Conservation (phyloP, 1,140 invertebrate species). For the Chionoecetes opilio region DNA sequence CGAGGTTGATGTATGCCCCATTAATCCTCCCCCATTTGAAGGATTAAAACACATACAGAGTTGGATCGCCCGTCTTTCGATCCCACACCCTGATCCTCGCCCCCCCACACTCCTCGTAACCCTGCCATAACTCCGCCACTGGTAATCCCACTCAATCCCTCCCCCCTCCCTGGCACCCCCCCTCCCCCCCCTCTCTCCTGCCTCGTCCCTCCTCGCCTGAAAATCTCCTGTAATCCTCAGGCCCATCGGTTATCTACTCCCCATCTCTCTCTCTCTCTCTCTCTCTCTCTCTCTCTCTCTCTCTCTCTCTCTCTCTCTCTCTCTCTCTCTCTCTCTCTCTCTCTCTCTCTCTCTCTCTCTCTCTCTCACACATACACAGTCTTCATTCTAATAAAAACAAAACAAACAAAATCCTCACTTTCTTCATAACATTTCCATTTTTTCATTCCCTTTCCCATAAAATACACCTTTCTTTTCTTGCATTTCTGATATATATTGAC, state of each 20-base stretch:
- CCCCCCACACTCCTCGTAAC: neutral
- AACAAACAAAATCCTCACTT: conserved; percentile 10
- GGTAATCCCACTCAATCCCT: neutral
- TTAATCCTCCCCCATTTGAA: neutral
- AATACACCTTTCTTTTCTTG: neutral
- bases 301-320: conserved; percentile 2
- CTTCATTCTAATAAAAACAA: neutral
- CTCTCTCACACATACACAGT: neutral
- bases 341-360: too few relatives aligned
- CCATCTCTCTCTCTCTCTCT: conserved; percentile 35
- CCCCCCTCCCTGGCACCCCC: neutral
- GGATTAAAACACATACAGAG: neutral
- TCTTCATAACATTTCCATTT: neutral
- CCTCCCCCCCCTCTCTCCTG: neutral
- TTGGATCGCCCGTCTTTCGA: neutral
- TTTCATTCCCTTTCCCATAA: too few relatives aligned
- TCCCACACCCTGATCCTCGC: conserved; percentile 35
- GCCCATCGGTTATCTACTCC: conserved; percentile 24
- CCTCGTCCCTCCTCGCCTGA: conserved; percentile 32
- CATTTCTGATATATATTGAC: neutral
- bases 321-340: neutral
- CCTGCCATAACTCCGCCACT: neutral
- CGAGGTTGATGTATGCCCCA: neutral
- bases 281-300: conserved; percentile 41
- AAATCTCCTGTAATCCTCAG: conserved; percentile 2